Evolutionary conservation across 37 sponge, comb jelly and placozoan genomes (phyloP).

Genomic region (Ianthella basta): DNA sequence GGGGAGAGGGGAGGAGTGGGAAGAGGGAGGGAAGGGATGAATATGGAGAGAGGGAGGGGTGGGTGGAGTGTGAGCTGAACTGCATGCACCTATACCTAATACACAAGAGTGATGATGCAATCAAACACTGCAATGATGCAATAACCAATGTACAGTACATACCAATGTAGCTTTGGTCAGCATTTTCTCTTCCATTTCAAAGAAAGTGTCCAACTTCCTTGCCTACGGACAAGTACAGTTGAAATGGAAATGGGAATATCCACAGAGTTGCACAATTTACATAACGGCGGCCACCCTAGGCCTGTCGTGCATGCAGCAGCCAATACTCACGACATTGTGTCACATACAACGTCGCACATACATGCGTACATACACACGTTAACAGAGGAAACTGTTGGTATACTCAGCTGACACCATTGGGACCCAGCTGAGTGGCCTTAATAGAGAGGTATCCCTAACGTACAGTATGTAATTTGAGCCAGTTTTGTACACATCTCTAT

Average conservation of each 20-base stretch:
- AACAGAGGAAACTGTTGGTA: neutral
- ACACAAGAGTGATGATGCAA: no score
- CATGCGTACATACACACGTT: neutral
- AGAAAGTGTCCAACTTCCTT: conserved; percentile 89
- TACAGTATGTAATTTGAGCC: no score
- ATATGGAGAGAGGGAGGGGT: neutral
- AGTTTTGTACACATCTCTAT: no score
- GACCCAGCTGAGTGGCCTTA: no score
- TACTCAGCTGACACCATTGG: no score
- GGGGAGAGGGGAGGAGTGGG: neutral
- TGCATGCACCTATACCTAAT: no score
- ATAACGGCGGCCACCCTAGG: no score
- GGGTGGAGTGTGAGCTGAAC: no score
- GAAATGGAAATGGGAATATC: neutral
- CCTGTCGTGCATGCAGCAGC: no score
- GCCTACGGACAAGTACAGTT: conserved; percentile 45
- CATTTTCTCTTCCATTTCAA: conserved; percentile 97
- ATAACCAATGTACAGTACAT: neutral
- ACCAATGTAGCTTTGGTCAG: conserved; percentile 88
- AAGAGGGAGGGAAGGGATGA: neutral
- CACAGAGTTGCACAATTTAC: neutral
- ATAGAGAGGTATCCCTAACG: no score
- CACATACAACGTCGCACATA: neutral
- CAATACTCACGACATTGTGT: neutral
- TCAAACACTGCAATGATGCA: neutral